These are phyloP conservation scores for Microtus montanus DNA, from an alignment of 2,113 vertebrate genomes.

Conservation along the genomic window DNA sequence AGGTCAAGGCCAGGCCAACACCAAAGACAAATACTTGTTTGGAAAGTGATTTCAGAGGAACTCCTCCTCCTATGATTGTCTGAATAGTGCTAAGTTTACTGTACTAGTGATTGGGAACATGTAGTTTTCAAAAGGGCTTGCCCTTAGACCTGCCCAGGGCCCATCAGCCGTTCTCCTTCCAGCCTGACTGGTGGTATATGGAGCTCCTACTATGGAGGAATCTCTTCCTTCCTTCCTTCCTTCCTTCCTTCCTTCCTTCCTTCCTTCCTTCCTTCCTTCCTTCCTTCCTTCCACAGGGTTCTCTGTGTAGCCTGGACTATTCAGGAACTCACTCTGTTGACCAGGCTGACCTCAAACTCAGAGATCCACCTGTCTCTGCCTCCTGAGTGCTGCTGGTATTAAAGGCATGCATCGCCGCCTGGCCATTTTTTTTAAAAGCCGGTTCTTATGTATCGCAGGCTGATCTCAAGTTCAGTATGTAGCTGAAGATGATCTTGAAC, in stretches of 20 bases:
- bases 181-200: not conserved
- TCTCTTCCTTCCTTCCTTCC: not conserved
- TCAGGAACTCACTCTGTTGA: not conserved
- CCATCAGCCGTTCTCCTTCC: accelerated
- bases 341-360: not conserved
- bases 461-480: not conserved
- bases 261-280: too few relatives aligned
- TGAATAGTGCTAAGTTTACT: not conserved
- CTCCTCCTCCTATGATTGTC: not conserved
- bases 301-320: not conserved
- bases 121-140: not conserved
- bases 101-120: not conserved
- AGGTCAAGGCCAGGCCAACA: not conserved
- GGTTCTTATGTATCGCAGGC: not conserved
- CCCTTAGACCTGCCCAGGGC: not conserved
- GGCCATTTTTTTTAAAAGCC: too few relatives aligned
- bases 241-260: accelerated
- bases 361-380: not conserved
- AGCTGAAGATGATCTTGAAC: not conserved
- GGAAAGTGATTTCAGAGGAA: not conserved
- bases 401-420: not conserved
- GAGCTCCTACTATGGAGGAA: not conserved
- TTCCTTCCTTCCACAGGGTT: not conserved
- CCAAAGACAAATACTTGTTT: not conserved
- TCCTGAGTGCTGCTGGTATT: not conserved